phyloP scores from a whole-genome alignment of 2,888 invertebrate genomes.

The Synanthedon tipuliformis region DNA sequence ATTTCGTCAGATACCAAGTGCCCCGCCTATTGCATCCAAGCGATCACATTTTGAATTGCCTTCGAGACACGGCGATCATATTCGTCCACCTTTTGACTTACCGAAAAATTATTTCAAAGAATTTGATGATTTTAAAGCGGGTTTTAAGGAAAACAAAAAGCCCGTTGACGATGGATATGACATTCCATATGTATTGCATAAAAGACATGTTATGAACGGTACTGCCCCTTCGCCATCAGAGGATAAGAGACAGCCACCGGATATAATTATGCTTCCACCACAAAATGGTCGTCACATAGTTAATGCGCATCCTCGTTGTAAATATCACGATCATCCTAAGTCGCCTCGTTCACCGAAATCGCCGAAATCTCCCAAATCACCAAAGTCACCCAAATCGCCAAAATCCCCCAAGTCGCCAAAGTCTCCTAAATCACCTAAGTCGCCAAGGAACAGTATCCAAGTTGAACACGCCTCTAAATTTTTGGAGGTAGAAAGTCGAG shows the following conservation, averaged over 20 bases:
- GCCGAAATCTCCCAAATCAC: constrained; percentile 71
- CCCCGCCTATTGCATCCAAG: constrained; percentile 77
- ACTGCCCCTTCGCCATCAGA: constrained; percentile 75
- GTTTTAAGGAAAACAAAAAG: constrained; percentile 63
- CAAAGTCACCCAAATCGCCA: constrained; percentile 74
- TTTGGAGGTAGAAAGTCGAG: constrained; percentile 66
- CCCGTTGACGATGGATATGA: constrained; percentile 72
- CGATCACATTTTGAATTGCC: constrained; percentile 78
- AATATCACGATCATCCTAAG: constrained; percentile 64
- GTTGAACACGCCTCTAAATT: constrained; percentile 51
- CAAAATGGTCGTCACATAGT: constrained; percentile 59
- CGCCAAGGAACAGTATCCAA: constrained; percentile 54
- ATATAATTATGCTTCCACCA: constrained; percentile 56
- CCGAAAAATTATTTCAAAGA: constrained; percentile 80
- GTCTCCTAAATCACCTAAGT: constrained; percentile 67
- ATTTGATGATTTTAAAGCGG: constrained; percentile 70
- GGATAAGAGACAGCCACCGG: constrained; percentile 50
- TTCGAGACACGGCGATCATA: constrained; percentile 66
- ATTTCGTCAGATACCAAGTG: constrained; percentile 80
- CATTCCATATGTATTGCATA: constrained; percentile 87
- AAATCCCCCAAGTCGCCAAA: constrained; percentile 73
- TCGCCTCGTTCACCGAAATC: constrained; percentile 60
- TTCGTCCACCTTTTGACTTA: constrained; percentile 77
- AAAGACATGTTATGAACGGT: constrained; percentile 87
- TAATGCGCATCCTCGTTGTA: constrained; percentile 57